A percentile compares a stretch with the other conserved stretches of the same genome.
Evolutionary conservation across 2,888 invertebrate species (phyloP).

Genomic region (Anodontia alba): DNA sequence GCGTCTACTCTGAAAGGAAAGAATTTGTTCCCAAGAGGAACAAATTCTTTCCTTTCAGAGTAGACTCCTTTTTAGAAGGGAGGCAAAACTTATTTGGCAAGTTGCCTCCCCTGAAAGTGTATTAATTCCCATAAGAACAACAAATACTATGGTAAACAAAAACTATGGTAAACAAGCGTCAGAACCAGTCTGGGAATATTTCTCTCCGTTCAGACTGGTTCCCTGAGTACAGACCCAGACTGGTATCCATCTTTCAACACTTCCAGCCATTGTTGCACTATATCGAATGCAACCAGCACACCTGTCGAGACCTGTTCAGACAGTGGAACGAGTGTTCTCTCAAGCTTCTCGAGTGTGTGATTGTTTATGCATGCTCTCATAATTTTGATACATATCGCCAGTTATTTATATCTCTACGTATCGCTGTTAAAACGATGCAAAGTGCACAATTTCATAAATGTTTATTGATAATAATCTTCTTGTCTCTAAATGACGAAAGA

Average conservation of each 20-base stretch:
- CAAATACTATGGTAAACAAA: no score
- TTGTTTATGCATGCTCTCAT: conserved; percentile 6
- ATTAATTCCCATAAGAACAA: no score
- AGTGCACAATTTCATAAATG: conserved; percentile 12
- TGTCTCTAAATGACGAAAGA: not conserved
- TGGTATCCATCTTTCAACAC: not conserved
- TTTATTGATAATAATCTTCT: not conserved
- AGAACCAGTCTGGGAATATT: no score
- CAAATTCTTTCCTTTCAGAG: no score
- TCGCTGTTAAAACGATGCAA: not conserved
- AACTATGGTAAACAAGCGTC: no score
- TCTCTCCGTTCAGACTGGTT: no score
- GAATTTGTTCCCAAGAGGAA: no score
- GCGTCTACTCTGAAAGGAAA: no score
- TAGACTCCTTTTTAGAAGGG: no score
- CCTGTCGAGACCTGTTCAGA: not conserved
- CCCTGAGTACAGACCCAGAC: no score
- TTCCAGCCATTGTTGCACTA: not conserved
- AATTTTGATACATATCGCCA: conserved; percentile 1
- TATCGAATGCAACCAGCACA: not conserved
- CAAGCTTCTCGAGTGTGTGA: not conserved
- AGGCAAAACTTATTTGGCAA: no score
- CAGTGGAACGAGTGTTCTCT: not conserved
- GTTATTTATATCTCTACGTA: not conserved
- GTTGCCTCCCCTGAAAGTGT: no score